Base-by-base conservation (phyloP, 2,797 vertebrate genomes). In the Schizopygopsis malacanthus region DNA sequence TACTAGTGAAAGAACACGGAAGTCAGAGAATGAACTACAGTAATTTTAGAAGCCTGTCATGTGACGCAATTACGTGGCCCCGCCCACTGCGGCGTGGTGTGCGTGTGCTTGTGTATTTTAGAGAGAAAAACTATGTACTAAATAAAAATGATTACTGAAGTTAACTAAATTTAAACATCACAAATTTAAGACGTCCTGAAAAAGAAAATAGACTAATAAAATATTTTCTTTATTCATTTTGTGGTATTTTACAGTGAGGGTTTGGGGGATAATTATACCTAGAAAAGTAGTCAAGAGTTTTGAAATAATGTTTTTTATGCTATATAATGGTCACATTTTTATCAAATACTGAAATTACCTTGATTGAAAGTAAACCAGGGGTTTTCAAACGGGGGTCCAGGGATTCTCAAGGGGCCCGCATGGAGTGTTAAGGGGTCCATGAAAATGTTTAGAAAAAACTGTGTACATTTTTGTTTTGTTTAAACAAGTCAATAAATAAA, bases 1-100 rank as follows among this genome's bases (percentile, higher is more conserved):
- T 52, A 52, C 77, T 65, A 84, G 82, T 88, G 82, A 73, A 79
- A 78, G 80, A 89, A 91, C 77, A 83, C 90, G 91, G 91, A 91
- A 91, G 87, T 83, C n/a, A 72, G 15, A 73, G 82, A 82, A 54
- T 15, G 85, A 87, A 89, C 87, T 85, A 88, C 90, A 88, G 85
- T 50, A 45, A 85, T 72, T 63, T 59, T 82, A 70, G 79, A 65
- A 43, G 45, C 59, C 75, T 65, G 20, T 13, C 37, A 2, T 16
- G 70, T 87, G 86, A 88, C 71, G 90, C 86, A 83, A 90, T 76
- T 15, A 71, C 75, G 81, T 59, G 20, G 78, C 37, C 7, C 83
- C 81, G 5, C 86, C 84, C 76, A 37, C 5, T 56, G 73, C 80
- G 65, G 28, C 52, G 77, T 28, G 9, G 1, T 11, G 28, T 56